Base-by-base conservation (phyloP, 2,888 invertebrate genomes). In the Podabrus alpinus region DNA sequence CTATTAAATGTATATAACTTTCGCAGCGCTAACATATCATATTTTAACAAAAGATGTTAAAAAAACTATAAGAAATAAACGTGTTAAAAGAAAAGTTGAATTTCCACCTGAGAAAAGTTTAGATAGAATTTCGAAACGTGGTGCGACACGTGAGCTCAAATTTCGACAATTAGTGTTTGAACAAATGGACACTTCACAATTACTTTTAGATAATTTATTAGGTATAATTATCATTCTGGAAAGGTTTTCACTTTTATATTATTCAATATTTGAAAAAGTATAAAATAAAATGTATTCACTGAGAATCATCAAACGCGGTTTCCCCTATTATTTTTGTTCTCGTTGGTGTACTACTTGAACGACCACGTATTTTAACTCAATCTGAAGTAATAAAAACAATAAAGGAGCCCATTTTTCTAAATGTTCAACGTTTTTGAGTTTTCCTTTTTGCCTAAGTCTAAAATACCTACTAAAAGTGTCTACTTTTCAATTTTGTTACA, bases 321-420 rank as follows among this genome's bases (percentile, higher is more conserved):
- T 64, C 9, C 62, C 3, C 62, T 16, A 11, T 64, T 64, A 19
- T 19, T n/a, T 21, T 19, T 64, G 11, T 19, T 64, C 19, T 17
- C 15, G 13, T 9, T 21, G 25, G 17, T 62, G 19, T 66, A 71
- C 45, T 66, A 45, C 59, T 64, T 45, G 70, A 71, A 19, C 62
- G 64, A 61, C 62, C 25, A 59, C 70, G 45, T 71, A n/a, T 67
- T 66, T 64, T 64, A 71, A 66, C 70, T 62, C 64, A 71, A 71
- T 71, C 70, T 66, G 17, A 11, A 64, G 45, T 71, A 71, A 66
- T 71, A 71, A 71, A 66, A 66, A 45, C 70, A 64, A 71, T 71
- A 71, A 71, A 71, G 21, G 59, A 59, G 24, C 21, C 21, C 16
- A 59, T 71, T 71, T 64, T 64, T 64, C 45, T 45, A 45, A 45